Evolutionary conservation across 2,888 invertebrate species (phyloP).

Genomic region (Rhabditophanes sp.): DNA sequence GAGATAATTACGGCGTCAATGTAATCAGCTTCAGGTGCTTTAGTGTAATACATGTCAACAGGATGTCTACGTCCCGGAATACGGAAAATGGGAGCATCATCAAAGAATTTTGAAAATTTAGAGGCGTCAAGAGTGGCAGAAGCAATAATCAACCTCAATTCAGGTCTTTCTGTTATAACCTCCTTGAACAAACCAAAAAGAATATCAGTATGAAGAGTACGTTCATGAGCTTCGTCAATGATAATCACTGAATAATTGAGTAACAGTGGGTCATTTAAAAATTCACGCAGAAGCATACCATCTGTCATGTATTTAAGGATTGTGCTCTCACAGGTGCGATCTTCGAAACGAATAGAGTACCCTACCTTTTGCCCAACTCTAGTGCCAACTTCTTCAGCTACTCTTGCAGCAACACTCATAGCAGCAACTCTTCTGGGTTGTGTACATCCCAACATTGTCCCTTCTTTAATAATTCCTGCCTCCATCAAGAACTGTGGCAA

Average conservation of each 20-base stretch:
- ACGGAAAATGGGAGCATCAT: conserved; percentile 88
- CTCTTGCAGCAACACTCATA: conserved; percentile 96
- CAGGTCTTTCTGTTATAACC: conserved; percentile 55
- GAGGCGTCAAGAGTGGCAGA: conserved; percentile 94
- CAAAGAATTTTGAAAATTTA: conserved; percentile 80
- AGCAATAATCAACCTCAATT: conserved; percentile 85
- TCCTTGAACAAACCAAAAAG: conserved; percentile 75
- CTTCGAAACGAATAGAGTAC: conserved; percentile 82
- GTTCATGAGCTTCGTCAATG: conserved; percentile 96
- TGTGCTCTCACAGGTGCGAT: conserved; percentile 92
- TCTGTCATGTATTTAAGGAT: conserved; percentile 97
- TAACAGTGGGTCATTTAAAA: conserved; percentile 70
- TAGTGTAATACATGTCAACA: conserved; percentile 96
- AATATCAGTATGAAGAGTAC: conserved; percentile 92
- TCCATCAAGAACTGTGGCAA: conserved; percentile 52
- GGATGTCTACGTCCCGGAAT: conserved; percentile 84
- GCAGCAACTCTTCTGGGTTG: conserved; percentile 96
- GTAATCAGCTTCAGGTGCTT: conserved; percentile 96
- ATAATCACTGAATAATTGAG: conserved; percentile 68
- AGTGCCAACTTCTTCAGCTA: conserved; percentile 88
- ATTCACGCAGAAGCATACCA: conserved; percentile 88
- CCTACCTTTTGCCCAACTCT: conserved; percentile 57
- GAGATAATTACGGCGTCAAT: conserved; percentile 68
- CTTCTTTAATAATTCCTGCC: conserved; percentile 49
- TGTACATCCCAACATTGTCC: no score